phyloP scores from a whole-genome alignment of 2,888 invertebrate genomes.

The Platycnemis pennipes region DNA sequence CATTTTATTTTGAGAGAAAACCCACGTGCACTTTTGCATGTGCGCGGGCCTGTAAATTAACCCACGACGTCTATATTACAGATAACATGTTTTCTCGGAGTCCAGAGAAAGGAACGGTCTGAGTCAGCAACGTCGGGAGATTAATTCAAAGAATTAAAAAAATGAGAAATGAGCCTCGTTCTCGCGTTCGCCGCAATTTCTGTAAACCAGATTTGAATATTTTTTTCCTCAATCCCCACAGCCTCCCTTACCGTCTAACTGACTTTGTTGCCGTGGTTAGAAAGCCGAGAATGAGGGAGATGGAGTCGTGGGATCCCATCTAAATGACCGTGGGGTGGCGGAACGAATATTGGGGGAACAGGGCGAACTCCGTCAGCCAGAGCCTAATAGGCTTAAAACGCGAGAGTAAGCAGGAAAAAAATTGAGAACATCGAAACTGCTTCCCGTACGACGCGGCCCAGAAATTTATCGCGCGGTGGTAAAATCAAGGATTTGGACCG shows the following conservation, averaged over 20 bases:
- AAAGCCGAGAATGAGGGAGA: background rate
- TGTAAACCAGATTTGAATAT: conserved; percentile 1
- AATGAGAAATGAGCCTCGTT: background rate
- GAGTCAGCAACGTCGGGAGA: background rate
- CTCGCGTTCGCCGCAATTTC: background rate
- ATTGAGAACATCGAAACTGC: background rate
- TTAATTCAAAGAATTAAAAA: background rate
- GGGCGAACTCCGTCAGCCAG: background rate
- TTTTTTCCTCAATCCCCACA: background rate
- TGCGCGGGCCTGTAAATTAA: too few relatives aligned
- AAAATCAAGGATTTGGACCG: background rate
- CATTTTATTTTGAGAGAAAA: too few relatives aligned
- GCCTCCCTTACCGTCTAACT: background rate
- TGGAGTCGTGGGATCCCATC: too few relatives aligned
- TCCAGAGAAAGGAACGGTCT: background rate
- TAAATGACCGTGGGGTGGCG: too few relatives aligned
- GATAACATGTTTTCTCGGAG: background rate
- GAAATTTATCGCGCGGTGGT: background rate
- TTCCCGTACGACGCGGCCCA: background rate
- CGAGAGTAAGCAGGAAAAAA: background rate
- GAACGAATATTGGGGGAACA: too few relatives aligned
- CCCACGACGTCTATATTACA: too few relatives aligned
- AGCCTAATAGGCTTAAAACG: background rate
- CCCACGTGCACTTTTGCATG: too few relatives aligned
- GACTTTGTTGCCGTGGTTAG: background rate